A percentile compares a stretch with the other conserved stretches of the same genome.
These are phyloP conservation scores for Anguilla rostrata DNA, from an alignment of 2,113 vertebrate genomes.

Conservation along the genomic window DNA sequence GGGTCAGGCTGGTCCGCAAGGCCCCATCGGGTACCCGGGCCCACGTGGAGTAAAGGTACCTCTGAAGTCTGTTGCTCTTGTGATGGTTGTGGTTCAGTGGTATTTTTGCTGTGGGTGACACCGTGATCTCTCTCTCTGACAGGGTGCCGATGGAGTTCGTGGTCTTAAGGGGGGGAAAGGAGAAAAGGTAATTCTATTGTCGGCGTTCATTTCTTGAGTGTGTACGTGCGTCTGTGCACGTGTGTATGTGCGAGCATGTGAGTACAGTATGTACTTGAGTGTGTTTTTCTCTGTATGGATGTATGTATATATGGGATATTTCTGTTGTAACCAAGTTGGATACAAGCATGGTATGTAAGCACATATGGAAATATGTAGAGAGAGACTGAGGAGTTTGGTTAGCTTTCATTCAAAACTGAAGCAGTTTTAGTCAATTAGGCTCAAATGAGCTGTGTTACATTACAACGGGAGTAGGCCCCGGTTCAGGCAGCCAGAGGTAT, in stretches of 20 bases:
- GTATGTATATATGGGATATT: not conserved
- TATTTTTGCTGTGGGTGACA: not conserved
- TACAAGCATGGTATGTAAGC: not conserved
- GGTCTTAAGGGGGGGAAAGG: constrained; percentile 95
- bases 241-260: not conserved
- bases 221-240: not conserved
- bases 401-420: not conserved
- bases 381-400: not conserved
- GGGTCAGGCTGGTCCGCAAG: constrained; percentile 87
- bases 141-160: constrained; percentile 95
- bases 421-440: not conserved
- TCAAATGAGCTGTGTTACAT: constrained; percentile 1
- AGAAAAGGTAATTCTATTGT: constrained; percentile 82
- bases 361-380: not conserved
- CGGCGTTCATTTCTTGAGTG: not conserved
- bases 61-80: not conserved
- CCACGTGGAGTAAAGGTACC: constrained; percentile 95
- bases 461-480: not conserved
- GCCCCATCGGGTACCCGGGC: constrained; percentile 93
- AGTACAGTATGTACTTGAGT: not conserved
- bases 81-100: not conserved
- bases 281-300: not conserved
- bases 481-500: not conserved
- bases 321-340: not conserved
- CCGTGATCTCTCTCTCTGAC: constrained; percentile 35